Evolutionary conservation across 2,888 invertebrate genomes (phyloP), one percentile per base, ranked within the genome.

Genomic region (Baccha elongata): DNA sequence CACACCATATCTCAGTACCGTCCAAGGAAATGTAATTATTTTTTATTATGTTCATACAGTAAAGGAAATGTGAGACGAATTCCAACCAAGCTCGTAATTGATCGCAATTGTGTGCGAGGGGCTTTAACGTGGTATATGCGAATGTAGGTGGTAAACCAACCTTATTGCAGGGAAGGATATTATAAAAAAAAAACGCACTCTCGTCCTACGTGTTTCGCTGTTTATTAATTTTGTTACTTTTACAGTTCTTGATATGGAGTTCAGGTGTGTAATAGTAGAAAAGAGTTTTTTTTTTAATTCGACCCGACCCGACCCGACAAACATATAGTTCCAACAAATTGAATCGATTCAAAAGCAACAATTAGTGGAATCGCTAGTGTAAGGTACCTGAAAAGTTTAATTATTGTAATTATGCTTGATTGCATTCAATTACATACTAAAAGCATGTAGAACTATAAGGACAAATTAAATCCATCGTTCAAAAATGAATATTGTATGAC

Each of bases 61-160:
- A 64, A 69, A 55, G 80, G 80, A 80, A 74, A 75, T 80, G 80
- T 74, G 74, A 80, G 69, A 69, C 64, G 80, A 75, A 80, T 80
- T 74, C 80, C 80, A 74, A 44, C 55, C 42, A 26, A 80, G 74
- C 69, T 55, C 69, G 69, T 62, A 64, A 69, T 68, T 62, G 53
- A 55, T 68, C 62, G 73, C 19, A 35, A 50, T 44, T 50, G 48
- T 37, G 74, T 67, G 32, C 21, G 55, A 55, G 44, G 44, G 42
- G 44, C 23, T 46, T 35, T 48, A 10, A 3, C 32, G 29, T 52
- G 17, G 29, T 32, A 29, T 42, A 15, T 35, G 13, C 26, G 17
- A 13, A 19, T 19, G 10, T 19, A 5, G 17, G 13, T n/a, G 32
- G 6, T 10, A n/a, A n/a, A n/a, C n/a, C n/a, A n/a, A n/a, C n/a